Conservation (phyloP, 2,113 vertebrate species). For the Cricetomys ansorgei region DNA sequence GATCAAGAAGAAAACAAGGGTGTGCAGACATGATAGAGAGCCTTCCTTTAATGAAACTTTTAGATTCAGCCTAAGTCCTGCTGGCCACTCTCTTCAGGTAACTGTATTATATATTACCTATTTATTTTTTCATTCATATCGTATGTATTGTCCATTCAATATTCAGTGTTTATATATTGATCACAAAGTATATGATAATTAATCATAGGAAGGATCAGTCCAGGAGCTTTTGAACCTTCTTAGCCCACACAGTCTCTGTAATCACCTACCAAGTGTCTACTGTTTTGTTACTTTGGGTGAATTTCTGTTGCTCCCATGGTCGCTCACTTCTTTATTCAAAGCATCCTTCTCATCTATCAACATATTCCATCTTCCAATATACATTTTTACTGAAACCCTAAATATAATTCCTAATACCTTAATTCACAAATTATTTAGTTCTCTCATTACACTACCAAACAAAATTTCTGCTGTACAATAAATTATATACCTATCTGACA, state of each 20-base stretch:
- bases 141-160: neutral
- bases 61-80: conserved; percentile 96
- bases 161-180: neutral
- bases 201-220: neutral
- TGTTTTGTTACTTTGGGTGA: neutral
- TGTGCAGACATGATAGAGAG: conserved; percentile 97
- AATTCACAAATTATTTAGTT: neutral
- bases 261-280: neutral
- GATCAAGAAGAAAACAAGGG: conserved; percentile 99
- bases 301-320: neutral
- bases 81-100: conserved; percentile 99
- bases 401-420: neutral
- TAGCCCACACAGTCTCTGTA: neutral
- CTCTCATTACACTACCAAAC: neutral
- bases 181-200: neutral
- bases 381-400: neutral
- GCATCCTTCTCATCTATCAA: neutral
- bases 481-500: neutral
- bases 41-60: conserved; percentile 99
- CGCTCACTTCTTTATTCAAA: neutral
- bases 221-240: neutral
- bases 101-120: neutral
- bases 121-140: neutral
- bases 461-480: neutral
- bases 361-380: neutral